Conservation (phyloP, 2,797 vertebrate species). For the Epinephelus coioides region DNA sequence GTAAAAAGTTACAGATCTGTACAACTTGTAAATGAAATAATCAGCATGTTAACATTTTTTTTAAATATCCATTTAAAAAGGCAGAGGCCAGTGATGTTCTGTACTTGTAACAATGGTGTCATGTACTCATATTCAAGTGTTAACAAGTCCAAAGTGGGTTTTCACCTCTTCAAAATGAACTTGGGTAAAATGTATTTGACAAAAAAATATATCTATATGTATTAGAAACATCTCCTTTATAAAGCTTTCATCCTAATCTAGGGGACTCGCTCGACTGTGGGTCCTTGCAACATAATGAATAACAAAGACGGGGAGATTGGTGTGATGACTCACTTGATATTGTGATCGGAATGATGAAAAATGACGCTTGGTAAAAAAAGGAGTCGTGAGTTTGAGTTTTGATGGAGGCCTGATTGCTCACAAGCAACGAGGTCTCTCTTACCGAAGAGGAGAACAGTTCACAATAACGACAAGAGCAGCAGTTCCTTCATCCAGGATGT, state of each 20-base stretch:
- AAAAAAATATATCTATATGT: conserved; percentile 59
- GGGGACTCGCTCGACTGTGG: conserved; percentile 18
- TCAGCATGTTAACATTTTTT: conserved; percentile 77
- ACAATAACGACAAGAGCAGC: conserved; percentile 37
- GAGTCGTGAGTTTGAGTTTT: conserved; percentile 15
- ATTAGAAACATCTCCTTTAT: conserved; percentile 68
- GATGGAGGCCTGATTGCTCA: conserved; percentile 49
- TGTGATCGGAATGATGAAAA: conserved; percentile 19
- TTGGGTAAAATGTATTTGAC: conserved; percentile 68
- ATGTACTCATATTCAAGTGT: conserved; percentile 79
- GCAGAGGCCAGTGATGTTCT: conserved; percentile 79
- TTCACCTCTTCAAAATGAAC: conserved; percentile 73
- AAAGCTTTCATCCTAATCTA: conserved; percentile 51
- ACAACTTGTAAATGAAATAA: conserved; percentile 82
- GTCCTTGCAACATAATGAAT: conserved; percentile 41
- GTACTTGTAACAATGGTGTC: conserved; percentile 81
- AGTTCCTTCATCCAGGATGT: conserved; percentile 56
- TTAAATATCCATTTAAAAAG: conserved; percentile 65
- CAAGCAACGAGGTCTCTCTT: conserved; percentile 38
- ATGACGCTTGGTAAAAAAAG: background rate
- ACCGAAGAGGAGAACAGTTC: conserved; percentile 49
- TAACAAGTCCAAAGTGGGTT: conserved; percentile 72
- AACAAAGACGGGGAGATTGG: conserved; percentile 40
- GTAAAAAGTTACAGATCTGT: conserved; percentile 74
- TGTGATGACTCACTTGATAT: conserved; percentile 14